A percentile compares a stretch with the other conserved stretches of the same genome.
phyloP scores from a whole-genome alignment of 2,113 vertebrate species.

The Deroptyus accipitrinus region DNA sequence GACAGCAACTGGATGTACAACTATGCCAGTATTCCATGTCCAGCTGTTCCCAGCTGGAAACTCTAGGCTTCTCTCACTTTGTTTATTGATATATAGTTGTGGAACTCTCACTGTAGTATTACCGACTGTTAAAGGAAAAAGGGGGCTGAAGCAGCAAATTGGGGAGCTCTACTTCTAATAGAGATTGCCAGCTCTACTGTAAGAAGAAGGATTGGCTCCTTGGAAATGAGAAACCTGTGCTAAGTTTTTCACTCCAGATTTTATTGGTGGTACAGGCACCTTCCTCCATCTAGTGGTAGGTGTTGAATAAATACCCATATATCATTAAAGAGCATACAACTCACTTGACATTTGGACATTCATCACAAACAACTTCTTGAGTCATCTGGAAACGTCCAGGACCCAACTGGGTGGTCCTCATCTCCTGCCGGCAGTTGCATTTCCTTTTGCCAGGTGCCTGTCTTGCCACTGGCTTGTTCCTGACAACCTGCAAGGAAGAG shows the following conservation, averaged over 20 bases:
- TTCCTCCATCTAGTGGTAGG: constrained; percentile 6
- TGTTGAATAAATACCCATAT: background rate
- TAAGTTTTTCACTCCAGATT: accelerated
- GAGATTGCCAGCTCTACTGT: background rate
- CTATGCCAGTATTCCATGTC: accelerated
- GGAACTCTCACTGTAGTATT: background rate
- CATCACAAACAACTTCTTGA: constrained; percentile 96
- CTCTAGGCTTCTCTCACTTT: background rate
- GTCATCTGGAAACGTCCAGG: constrained; percentile 99
- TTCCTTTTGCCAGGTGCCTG: constrained; percentile 96
- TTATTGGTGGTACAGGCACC: background rate
- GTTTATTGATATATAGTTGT: background rate
- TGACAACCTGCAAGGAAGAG: constrained; percentile 81
- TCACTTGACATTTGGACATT: constrained; percentile 98
- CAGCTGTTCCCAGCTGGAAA: background rate
- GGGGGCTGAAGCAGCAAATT: background rate
- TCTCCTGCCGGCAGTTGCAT: constrained; percentile 98
- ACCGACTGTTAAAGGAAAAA: background rate
- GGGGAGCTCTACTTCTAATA: background rate
- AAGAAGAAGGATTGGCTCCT: background rate
- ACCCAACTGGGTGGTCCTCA: constrained; percentile 98
- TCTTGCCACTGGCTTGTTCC: constrained; percentile 94
- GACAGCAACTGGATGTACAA: background rate
- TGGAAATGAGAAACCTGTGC: accelerated
- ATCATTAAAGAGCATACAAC: background rate